These are phyloP conservation scores for Salmo trutta DNA, from an alignment of 2,797 vertebrate genomes.

Conservation along the genomic window DNA sequence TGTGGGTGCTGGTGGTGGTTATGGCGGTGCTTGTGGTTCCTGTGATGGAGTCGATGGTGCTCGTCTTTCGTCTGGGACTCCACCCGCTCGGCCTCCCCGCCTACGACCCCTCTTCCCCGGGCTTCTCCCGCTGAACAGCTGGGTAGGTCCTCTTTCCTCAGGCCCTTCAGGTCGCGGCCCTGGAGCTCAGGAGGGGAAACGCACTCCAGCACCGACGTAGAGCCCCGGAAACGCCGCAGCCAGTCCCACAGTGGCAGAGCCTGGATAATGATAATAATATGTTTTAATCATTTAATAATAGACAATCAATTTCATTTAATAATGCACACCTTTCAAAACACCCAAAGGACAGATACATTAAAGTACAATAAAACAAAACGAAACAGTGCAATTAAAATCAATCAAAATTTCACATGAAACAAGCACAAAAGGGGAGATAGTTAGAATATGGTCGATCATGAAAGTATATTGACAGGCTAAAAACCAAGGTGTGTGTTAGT, in stretches of 20 bases:
- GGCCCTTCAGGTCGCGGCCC: slow-evolving; percentile 85
- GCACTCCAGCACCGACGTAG: slow-evolving; percentile 86
- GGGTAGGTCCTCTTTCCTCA: slow-evolving; percentile 86
- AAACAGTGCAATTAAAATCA: too few species aligned
- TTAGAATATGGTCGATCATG: too few species aligned
- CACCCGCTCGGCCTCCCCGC: slow-evolving; percentile 50
- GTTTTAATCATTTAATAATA: too few species aligned
- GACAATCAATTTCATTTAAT: too few species aligned
- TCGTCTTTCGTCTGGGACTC: slow-evolving; percentile 85
- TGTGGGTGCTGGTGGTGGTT: slow-evolving; percentile 76
- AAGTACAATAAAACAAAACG: too few species aligned
- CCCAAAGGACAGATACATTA: too few species aligned
- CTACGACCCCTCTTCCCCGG: slow-evolving; percentile 19
- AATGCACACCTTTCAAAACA: too few species aligned
- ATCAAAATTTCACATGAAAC: too few species aligned
- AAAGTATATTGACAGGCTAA: too few species aligned
- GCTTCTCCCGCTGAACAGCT: slow-evolving; percentile 72
- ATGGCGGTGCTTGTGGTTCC: slow-evolving; percentile 70
- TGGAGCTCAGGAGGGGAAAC: slow-evolving; percentile 75
- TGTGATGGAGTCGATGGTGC: slow-evolving; percentile 64
- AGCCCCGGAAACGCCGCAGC: slow-evolving; percentile 90
- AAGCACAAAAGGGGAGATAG: too few species aligned
- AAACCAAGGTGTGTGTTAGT: too few species aligned
- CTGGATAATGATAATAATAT: neutral
- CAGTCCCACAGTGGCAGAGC: slow-evolving; percentile 93